phyloP scores from a whole-genome alignment of 2,888 invertebrate species.

The Coleophora flavipennella region DNA sequence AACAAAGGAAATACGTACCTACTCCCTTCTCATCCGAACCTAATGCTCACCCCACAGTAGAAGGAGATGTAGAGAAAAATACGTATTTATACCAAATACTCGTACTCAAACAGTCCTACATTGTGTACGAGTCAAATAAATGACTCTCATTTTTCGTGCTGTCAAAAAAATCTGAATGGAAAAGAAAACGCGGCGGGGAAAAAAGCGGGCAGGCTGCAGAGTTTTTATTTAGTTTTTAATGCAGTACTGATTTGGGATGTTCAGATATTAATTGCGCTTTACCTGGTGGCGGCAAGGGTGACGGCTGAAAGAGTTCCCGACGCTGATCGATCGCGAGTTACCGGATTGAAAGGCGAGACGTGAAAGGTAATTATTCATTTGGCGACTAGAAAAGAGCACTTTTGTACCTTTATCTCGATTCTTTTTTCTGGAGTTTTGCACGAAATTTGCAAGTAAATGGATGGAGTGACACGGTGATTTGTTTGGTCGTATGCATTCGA shows the following conservation, averaged over 20 bases:
- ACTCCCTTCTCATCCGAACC: constrained; percentile 60
- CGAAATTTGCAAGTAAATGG: constrained; percentile 72
- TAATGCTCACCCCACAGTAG: constrained; percentile 25
- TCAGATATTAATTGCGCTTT: constrained; percentile 71
- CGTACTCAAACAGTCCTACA: constrained; percentile 74
- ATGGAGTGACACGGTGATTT: constrained; percentile 64
- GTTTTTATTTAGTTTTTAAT: constrained; percentile 69
- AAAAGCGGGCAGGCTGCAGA: constrained; percentile 59
- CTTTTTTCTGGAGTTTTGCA: constrained; percentile 65
- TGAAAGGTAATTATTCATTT: constrained; percentile 73
- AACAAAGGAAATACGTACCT: constrained; percentile 68
- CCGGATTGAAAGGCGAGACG: constrained; percentile 70
- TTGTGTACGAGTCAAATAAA: constrained; percentile 74
- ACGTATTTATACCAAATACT: constrained; percentile 74
- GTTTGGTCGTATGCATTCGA: constrained; percentile 50
- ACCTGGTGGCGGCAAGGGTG: constrained; percentile 68
- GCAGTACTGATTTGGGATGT: constrained; percentile 72
- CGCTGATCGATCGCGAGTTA: constrained; percentile 66
- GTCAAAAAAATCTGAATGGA: constrained; percentile 74
- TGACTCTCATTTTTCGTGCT: constrained; percentile 72
- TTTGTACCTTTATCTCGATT: constrained; percentile 68
- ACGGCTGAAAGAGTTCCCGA: constrained; percentile 70
- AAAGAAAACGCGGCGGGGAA: constrained; percentile 67
- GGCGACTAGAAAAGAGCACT: constrained; percentile 72
- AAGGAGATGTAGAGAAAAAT: constrained; percentile 72